Evolutionary conservation across 2,113 vertebrate species (phyloP).

Genomic region (Phaetusa simplex): DNA sequence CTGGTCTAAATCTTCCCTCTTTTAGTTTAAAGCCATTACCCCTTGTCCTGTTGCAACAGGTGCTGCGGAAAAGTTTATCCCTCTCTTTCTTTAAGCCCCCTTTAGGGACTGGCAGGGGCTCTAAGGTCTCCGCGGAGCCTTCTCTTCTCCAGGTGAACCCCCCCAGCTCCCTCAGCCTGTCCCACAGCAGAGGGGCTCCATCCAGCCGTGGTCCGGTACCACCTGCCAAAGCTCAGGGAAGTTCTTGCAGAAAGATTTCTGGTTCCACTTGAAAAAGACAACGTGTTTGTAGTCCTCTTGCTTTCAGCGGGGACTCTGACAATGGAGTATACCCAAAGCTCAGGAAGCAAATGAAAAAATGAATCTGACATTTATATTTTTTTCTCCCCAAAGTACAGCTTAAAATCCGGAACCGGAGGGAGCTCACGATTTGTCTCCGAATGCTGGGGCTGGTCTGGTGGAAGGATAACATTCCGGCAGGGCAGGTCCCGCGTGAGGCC

Average conservation of each 20-base stretch:
- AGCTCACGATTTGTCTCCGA: not conserved
- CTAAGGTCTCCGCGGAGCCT: not conserved
- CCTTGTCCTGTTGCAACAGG: not conserved
- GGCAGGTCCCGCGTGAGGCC: not conserved
- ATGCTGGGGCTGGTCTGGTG: fast-evolving
- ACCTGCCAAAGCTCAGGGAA: not conserved
- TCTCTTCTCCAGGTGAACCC: not conserved
- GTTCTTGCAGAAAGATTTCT: not conserved
- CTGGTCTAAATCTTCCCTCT: not conserved
- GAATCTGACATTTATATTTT: not conserved
- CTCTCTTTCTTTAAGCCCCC: not conserved
- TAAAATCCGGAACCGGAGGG: not conserved
- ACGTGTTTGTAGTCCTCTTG: not conserved
- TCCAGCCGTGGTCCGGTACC: not conserved
- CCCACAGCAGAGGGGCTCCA: not conserved
- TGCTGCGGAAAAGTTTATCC: not conserved
- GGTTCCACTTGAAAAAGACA: not conserved
- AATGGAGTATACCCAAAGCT: not conserved
- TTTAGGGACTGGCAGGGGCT: not conserved
- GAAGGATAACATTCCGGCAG: not conserved
- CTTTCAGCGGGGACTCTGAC: not conserved
- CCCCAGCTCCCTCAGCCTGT: not conserved
- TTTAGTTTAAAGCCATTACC: not conserved
- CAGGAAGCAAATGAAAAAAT: not conserved
- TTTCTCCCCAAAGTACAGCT: not conserved